Base-by-base conservation (phyloP, 1,140 invertebrate genomes). In the Trichoplusia ni region DNA sequence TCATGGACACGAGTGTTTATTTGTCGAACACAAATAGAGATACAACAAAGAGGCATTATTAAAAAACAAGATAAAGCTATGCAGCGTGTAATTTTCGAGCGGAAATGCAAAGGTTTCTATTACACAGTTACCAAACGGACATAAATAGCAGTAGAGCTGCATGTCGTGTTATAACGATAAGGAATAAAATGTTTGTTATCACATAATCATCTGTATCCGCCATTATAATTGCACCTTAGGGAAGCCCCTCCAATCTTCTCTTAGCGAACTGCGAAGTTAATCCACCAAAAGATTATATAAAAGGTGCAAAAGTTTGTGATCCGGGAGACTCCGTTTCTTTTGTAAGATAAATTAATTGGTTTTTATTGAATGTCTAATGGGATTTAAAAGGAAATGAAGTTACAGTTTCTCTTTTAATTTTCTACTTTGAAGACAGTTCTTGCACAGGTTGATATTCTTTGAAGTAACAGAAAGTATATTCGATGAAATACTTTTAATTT, bases 121-220 rank as follows among this genome's bases (percentile, higher is more conserved):
- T 42, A 31, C 23, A 63, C 37, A 42, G 35, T 54, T 33, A 47
- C 54, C 47, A 63, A 44, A 63, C 29, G 23, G 9, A 63, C 23
- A 62, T 25, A 42, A 53, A 51, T 53, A 31, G 16, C 35, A 7
- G 31, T 60, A 37, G 29, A 35, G 21, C 47, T 64, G 51, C 38
- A 40, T 37, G 51, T 64, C 35, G 25, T 35, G 19, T 63, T 21
- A 35, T 31, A 19, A 13, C 5, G 60, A 62, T 62, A 62, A 62
- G 33, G 27, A 64, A 64, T 44, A 56, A 47, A 64, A 56, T 53
- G 56, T 61, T 40, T 47, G 47, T 61, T 61, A 67, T 67, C 64
- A 60, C 44, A 44, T 59, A 66, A 66, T 66, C 64, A 47, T 42
- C 29, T 66, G 46, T 66, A 44, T 65, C 63, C 63, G 46, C 29